Evolutionary conservation across 2,797 vertebrate genomes (phyloP).

Genomic region (Acanthiza pusilla): DNA sequence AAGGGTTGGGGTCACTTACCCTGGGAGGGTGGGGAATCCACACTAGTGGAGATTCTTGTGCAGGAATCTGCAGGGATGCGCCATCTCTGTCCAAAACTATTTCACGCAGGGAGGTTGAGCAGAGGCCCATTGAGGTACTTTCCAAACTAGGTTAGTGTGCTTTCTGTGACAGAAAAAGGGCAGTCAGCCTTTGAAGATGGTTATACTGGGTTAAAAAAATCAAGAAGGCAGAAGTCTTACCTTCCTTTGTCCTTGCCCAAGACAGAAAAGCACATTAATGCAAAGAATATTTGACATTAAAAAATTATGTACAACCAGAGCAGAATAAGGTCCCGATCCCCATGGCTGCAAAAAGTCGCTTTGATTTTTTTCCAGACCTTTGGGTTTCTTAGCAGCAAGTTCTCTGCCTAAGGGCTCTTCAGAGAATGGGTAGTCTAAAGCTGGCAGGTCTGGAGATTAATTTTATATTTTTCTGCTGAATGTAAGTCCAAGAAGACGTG

Average conservation of each 20-base stretch:
- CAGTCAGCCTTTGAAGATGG: not conserved
- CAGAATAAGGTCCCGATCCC: constrained; percentile 32
- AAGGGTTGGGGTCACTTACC: not conserved
- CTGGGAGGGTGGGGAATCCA: not conserved
- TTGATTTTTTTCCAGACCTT: constrained; percentile 52
- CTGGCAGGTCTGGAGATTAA: constrained; percentile 16
- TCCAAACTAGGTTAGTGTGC: constrained; percentile 41
- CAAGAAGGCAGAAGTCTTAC: constrained; percentile 33
- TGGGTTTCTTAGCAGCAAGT: constrained; percentile 40
- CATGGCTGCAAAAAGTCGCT: constrained; percentile 35
- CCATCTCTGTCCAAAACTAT: not conserved
- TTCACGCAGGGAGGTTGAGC: not conserved
- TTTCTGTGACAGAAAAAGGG: constrained; percentile 4
- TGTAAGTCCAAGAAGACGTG: not conserved
- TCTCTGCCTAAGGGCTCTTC: constrained; percentile 47
- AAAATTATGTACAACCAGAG: constrained; percentile 58
- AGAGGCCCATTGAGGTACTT: not conserved
- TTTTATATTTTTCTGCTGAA: constrained; percentile 20
- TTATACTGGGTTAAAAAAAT: constrained; percentile 32
- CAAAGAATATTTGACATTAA: constrained; percentile 60
- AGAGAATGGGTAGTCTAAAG: not conserved
- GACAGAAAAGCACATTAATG: constrained; percentile 36
- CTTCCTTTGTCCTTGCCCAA: constrained; percentile 14
- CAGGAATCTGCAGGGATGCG: not conserved
- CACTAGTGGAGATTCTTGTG: not conserved